Base-by-base conservation (phyloP, 64 coral and sea anemone species). In the Actinia equina region DNA sequence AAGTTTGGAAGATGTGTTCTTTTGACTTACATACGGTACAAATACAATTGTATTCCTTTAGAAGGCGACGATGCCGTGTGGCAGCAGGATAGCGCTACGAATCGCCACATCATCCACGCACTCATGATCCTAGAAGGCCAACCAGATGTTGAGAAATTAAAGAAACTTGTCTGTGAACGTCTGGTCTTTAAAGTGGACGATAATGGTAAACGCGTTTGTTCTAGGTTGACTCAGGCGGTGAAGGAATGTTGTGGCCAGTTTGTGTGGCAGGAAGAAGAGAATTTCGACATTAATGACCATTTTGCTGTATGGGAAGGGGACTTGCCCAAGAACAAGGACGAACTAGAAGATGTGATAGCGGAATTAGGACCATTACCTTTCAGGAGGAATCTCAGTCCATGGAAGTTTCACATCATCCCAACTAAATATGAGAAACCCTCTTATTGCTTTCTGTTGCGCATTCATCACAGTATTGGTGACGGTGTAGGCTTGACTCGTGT, bases 401-500 rank as follows among this genome's bases (percentile, higher is more conserved):
- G 97, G 97, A 90, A 99, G 64, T 99, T 99, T 84, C 58, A 95
- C 81, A 71, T 99, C 30, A 59, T 99, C 53, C 97, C 97, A 11
- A 95, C 94, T 22, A 25, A 81, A 43, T 65, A 93, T 26, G 93
- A 93, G 43, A 79, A 90, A 77, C 86, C 90, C 57, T 86, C 86
- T 30, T 95, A 92, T 56, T 86, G 53, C 22, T 92, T 95, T 63
- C 25, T 99, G 53, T 64, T 99, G 45, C 97, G 97, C 25, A 82
- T 99, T 69, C 97, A 99, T 86, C 97, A 99, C 53, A 95, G 93
- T 64, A 67, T 95, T 83, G 97, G 87, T 82, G 97, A 99, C 86
- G 97, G 97, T 19, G 91, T 99, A 16, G 90, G 93, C 20, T 82
- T 95, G 5, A 93, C 93, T 16, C 86, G 93, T 25, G 63, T 95